Percentiles rank a stretch among this genome's conserved stretches.
Evolutionary conservation across 1,140 invertebrate genomes (phyloP).

Genomic region (Cyclargus thomasi): DNA sequence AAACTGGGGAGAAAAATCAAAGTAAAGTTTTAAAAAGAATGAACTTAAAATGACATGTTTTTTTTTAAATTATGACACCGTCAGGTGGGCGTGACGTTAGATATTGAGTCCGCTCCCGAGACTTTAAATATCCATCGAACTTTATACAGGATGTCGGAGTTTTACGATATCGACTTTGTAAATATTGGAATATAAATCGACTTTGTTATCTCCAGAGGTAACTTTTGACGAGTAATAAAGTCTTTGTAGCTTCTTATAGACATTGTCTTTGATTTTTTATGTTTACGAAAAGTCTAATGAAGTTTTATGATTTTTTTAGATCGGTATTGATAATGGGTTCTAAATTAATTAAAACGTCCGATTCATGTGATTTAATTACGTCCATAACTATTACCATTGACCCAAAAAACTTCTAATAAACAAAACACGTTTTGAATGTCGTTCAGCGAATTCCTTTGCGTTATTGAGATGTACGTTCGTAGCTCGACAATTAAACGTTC

Average conservation of each 20-base stretch:
- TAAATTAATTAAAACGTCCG: not conserved
- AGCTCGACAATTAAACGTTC: not conserved
- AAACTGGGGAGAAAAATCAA: conserved; percentile 48
- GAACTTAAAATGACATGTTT: conserved; percentile 45
- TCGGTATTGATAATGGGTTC: not conserved
- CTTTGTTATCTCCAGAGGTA: not conserved
- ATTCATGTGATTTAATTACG: not conserved
- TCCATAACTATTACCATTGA: not conserved
- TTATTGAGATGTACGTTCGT: not conserved
- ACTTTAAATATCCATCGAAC: conserved; percentile 40
- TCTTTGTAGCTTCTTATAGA: not conserved
- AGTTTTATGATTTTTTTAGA: too few species aligned
- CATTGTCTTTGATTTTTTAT: not conserved
- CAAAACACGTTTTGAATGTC: not conserved
- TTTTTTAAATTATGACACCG: conserved; percentile 46
- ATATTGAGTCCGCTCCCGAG: conserved; percentile 31
- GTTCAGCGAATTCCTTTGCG: not conserved
- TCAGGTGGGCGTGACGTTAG: conserved; percentile 48
- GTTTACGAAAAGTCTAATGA: not conserved
- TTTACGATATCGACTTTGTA: conserved; percentile 23
- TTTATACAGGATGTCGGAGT: conserved; percentile 40
- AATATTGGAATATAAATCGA: conserved; percentile 10
- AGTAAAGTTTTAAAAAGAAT: conserved; percentile 46
- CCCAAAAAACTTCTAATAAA: not conserved
- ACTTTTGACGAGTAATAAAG: not conserved